Percentiles rank a stretch among this genome's conserved stretches.
These are phyloP conservation scores for Scaptomyza hsui DNA, from an alignment of 1,140 invertebrate species.

Conservation along the genomic window DNA sequence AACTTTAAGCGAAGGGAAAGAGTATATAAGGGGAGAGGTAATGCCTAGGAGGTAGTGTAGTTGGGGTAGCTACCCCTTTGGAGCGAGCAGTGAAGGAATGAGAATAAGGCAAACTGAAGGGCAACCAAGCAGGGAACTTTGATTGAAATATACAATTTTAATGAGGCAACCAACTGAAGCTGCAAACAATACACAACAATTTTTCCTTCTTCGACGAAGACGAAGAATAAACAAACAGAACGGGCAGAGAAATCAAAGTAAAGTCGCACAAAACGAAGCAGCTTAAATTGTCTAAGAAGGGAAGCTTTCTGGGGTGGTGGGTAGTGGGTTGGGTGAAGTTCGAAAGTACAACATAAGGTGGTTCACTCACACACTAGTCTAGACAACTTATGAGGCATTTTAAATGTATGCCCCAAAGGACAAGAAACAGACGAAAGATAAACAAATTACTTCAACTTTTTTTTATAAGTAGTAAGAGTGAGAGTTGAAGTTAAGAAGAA, in stretches of 20 bases:
- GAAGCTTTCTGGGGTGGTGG: neutral
- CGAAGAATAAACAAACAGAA: constrained; percentile 52
- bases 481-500: too few relatives aligned
- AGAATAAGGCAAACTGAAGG: constrained; percentile 7
- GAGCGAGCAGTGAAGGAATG: neutral
- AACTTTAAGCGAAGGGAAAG: constrained; percentile 28
- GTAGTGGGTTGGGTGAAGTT: neutral
- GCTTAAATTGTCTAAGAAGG: constrained; percentile 24
- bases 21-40: neutral
- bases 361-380: constrained; percentile 16
- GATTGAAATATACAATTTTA: constrained; percentile 82
- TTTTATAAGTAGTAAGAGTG: too few relatives aligned
- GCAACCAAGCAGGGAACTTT: constrained; percentile 62
- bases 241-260: constrained; percentile 43
- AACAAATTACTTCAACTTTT: constrained; percentile 33
- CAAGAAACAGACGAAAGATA: constrained; percentile 46
- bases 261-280: constrained; percentile 28
- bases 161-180: constrained; percentile 60
- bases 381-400: constrained; percentile 58
- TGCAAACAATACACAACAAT: constrained; percentile 49
- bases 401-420: constrained; percentile 28
- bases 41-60: neutral
- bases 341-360: neutral
- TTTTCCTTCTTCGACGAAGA: constrained; percentile 30
- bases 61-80: constrained; percentile 17